A percentile compares a stretch with the other conserved stretches of the same genome.
Conservation (phyloP, 2,113 vertebrate genomes). For the Coreoperca whiteheadi region DNA sequence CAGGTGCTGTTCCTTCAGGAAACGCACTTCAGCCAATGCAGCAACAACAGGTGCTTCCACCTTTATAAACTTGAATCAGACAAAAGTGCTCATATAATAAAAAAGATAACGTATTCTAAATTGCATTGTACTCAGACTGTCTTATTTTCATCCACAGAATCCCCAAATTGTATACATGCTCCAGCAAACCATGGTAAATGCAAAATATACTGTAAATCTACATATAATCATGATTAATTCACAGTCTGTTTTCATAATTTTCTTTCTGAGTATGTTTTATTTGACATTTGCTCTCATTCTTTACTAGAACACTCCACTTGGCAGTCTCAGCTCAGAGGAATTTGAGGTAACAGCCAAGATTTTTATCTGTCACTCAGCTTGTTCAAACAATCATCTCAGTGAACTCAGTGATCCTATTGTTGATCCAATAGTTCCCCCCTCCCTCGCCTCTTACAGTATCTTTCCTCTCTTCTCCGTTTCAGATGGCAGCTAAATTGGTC, state of each 20-base stretch:
- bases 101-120: background rate
- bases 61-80: background rate
- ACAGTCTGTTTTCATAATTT: conserved; percentile 13
- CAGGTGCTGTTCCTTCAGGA: conserved; percentile 10
- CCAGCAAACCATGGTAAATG: conserved; percentile 70
- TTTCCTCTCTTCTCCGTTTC: conserved; percentile 33
- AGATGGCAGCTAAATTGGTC: conserved; percentile 62
- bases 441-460: conserved; percentile 15
- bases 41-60: conserved; percentile 57
- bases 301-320: conserved; percentile 62
- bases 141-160: conserved; percentile 54
- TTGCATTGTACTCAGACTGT: background rate
- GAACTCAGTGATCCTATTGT: conserved; percentile 59
- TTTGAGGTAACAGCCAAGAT: conserved; percentile 74
- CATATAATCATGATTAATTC: background rate
- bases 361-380: conserved; percentile 37
- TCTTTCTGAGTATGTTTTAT: conserved; percentile 16
- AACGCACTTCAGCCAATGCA: conserved; percentile 46
- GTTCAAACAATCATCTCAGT: conserved; percentile 48
- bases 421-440: background rate
- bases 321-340: conserved; percentile 79
- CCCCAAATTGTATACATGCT: conserved; percentile 65
- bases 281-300: conserved; percentile 37
- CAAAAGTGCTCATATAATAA: background rate
- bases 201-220: background rate